Conservation (phyloP, 2,797 vertebrate species). For the Spheniscus humboldti region DNA sequence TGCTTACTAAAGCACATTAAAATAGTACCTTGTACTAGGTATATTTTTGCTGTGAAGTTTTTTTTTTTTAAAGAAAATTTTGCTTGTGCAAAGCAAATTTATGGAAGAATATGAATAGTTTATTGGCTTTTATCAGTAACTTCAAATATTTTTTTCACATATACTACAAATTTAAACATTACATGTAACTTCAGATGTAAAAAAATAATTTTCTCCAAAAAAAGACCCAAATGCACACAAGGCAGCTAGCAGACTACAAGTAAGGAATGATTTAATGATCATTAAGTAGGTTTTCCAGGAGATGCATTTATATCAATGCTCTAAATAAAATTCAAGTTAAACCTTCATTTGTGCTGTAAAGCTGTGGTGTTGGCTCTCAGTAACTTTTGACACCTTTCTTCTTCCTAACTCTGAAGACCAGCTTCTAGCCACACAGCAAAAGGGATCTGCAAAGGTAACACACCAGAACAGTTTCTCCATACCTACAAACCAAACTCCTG, state of each 20-base stretch:
- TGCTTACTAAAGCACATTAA: neutral
- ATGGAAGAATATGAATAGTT: neutral
- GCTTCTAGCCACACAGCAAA: neutral
- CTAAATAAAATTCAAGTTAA: neutral
- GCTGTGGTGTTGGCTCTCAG: neutral
- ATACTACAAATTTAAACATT: neutral
- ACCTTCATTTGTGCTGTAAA: neutral
- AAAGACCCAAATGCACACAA: neutral
- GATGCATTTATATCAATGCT: neutral
- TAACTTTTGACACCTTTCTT: neutral
- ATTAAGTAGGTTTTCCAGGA: neutral
- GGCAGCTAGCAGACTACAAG: neutral
- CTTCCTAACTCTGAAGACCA: neutral
- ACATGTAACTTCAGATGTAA: neutral
- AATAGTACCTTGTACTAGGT: neutral
- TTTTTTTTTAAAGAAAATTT: neutral
- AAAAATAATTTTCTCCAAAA: neutral
- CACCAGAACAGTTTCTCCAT: no score
- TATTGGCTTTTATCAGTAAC: neutral
- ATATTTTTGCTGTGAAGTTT: neutral
- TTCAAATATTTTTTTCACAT: neutral
- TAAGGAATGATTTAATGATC: no score
- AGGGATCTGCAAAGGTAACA: neutral
- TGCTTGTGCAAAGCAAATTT: neutral
- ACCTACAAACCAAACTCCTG: neutral